Percentiles rank a stretch among this genome's conserved stretches.
phyloP scores from a whole-genome alignment of 2,113 vertebrate species.

The Sphaerodactylus townsendi region DNA sequence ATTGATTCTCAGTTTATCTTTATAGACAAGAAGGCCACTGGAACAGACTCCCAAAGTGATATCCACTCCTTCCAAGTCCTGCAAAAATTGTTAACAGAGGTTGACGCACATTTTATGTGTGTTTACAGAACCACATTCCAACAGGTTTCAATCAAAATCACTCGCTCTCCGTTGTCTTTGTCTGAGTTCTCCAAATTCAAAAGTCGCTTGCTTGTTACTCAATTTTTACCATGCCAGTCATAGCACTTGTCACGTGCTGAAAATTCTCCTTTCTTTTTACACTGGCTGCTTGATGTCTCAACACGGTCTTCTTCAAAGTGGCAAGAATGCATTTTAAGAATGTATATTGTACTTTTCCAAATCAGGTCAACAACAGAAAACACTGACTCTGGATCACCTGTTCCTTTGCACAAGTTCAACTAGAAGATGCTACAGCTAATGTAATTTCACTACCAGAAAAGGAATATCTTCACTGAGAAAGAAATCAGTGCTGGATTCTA shows the following conservation, averaged over 20 bases:
- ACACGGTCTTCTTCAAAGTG: not conserved
- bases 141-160: not conserved
- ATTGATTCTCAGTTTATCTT: constrained; percentile 97
- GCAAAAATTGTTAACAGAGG: constrained; percentile 28
- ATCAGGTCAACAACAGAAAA: not conserved
- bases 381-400: not conserved
- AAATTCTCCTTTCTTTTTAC: not conserved
- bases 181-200: not conserved
- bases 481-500: not conserved
- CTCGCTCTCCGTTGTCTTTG: not conserved
- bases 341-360: not conserved
- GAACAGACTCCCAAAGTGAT: constrained; percentile 97
- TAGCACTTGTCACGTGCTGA: not conserved
- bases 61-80: constrained; percentile 96
- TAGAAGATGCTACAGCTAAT: not conserved
- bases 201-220: not conserved
- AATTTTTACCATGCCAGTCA: not conserved
- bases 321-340: not conserved
- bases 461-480: not conserved
- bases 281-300: not conserved
- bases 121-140: not conserved
- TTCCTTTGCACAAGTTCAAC: not conserved
- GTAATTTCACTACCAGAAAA: not conserved
- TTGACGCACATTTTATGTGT: not conserved
- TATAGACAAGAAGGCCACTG: constrained; percentile 95